phyloP scores from a whole-genome alignment of 53 echinoderm and acorn worm species.

The Mesocentrotus franciscanus region DNA sequence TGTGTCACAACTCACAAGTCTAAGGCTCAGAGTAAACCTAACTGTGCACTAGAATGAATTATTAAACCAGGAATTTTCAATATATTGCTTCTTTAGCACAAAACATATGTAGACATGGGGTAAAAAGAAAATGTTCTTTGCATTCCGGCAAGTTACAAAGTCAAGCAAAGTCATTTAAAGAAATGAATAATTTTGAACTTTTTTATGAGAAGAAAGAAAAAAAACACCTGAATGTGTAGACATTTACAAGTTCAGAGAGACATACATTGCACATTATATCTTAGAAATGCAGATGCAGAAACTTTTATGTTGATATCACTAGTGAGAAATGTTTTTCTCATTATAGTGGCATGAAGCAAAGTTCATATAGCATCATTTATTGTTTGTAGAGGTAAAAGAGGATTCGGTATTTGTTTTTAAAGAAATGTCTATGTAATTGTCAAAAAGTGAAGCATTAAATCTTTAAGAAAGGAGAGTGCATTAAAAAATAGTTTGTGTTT shows the following conservation, averaged over 20 bases:
- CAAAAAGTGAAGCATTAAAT: slow-evolving; percentile 25
- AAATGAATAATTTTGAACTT: too few relatives aligned
- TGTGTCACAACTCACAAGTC: neutral
- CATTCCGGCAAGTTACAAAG: neutral
- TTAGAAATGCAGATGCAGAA: neutral
- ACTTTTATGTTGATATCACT: slow-evolving; percentile 30
- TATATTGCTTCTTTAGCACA: neutral
- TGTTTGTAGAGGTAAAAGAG: slow-evolving; percentile 9
- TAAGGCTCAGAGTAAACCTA: neutral
- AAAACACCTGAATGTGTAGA: neutral
- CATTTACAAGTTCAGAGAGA: neutral
- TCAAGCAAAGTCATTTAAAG: too few relatives aligned
- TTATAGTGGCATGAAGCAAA: neutral
- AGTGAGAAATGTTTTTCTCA: neutral
- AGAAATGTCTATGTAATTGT: slow-evolving; percentile 21
- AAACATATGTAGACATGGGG: neutral
- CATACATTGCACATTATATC: neutral
- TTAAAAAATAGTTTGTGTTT: neutral
- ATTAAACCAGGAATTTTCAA: neutral
- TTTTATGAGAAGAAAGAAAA: neutral
- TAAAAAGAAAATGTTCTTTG: neutral
- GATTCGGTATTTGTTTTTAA: neutral
- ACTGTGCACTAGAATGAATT: neutral
- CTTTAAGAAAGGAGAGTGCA: slow-evolving; percentile 15
- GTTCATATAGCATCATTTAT: slow-evolving; percentile 24